Evolutionary conservation across 2,888 invertebrate genomes (phyloP).

Genomic region (Diachrysia chrysitis): DNA sequence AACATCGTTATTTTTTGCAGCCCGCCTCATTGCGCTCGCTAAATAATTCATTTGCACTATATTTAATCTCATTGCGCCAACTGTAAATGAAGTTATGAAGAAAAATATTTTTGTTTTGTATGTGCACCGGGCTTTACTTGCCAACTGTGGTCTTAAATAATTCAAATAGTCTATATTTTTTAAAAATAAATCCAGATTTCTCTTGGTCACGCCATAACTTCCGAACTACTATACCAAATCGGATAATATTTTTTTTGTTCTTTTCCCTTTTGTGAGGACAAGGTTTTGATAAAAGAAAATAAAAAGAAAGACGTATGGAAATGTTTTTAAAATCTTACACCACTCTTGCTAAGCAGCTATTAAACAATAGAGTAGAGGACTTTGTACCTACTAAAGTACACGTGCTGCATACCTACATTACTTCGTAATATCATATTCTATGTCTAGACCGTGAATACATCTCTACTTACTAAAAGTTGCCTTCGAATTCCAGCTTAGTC

Average conservation of each 20-base stretch:
- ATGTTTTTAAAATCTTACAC: too few species aligned
- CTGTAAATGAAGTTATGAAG: conserved; percentile 29
- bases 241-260: too few species aligned
- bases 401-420: neutral
- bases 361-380: neutral
- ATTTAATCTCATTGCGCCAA: conserved; percentile 37
- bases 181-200: too few species aligned
- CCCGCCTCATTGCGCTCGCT: conserved; percentile 34
- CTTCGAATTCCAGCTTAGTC: too few species aligned
- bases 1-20: conserved; percentile 40
- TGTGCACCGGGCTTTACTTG: neutral
- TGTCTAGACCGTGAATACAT: neutral
- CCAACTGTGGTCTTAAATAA: neutral
- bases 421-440: neutral
- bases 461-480: neutral
- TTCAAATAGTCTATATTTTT: neutral
- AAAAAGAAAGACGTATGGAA: too few species aligned
- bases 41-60: conserved; percentile 52
- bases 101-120: conserved; percentile 18
- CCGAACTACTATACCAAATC: too few species aligned
- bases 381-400: neutral
- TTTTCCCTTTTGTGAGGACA: too few species aligned
- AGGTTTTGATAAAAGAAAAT: too few species aligned
- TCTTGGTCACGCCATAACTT: too few species aligned
- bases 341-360: too few species aligned